Evolutionary conservation across 2,113 vertebrate species (phyloP).

Genomic region (Trematocara nigrifrons): DNA sequence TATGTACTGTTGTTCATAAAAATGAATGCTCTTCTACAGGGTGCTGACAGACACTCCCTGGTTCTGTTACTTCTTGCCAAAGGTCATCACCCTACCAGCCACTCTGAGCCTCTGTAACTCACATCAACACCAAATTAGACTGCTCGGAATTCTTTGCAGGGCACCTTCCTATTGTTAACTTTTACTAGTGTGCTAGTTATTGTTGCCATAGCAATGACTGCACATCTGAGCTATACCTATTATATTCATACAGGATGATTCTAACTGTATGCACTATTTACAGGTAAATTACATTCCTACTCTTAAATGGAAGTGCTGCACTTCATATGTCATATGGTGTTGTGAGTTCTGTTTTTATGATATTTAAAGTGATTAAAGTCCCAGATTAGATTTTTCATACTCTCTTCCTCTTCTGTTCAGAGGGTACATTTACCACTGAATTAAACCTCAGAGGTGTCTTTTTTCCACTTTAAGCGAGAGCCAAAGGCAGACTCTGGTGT

Average conservation of each 20-base stretch:
- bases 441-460: background rate
- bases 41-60: background rate
- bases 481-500: background rate
- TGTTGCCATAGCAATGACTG: background rate
- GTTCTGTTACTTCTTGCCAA: background rate
- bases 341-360: background rate
- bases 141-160: background rate
- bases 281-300: background rate
- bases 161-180: background rate
- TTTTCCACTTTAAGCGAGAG: background rate
- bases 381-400: background rate
- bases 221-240: background rate
- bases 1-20: background rate
- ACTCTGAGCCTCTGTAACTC: background rate
- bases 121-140: constrained; percentile 2
- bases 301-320: background rate
- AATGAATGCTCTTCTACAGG: background rate
- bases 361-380: background rate
- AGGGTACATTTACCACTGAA: background rate
- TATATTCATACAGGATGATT: background rate
- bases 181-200: background rate
- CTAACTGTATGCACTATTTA: background rate
- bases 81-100: background rate
- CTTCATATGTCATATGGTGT: background rate
- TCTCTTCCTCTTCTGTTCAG: background rate